Conservation (phyloP, 2,113 vertebrate species). For the Poeciliopsis retropinna region DNA sequence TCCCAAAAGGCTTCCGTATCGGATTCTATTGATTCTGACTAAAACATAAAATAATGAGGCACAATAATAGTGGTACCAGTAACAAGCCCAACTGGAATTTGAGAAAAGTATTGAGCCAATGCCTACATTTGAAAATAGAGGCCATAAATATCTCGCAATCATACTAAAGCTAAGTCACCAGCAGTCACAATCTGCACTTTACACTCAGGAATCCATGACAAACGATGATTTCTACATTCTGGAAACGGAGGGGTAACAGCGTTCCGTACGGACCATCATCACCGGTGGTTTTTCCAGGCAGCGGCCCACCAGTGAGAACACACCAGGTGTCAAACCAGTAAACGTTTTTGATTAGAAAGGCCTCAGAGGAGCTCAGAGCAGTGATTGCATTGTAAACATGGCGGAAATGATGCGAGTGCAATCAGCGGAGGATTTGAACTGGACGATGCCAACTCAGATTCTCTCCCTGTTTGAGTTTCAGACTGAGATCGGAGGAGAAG, state of each 20-base stretch:
- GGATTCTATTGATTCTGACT: slow-evolving; percentile 1
- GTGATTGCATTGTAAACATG: slow-evolving; percentile 36
- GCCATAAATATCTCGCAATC: neutral
- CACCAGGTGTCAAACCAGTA: slow-evolving; percentile 18
- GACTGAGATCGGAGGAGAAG: neutral
- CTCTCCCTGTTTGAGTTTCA: neutral
- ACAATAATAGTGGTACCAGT: neutral
- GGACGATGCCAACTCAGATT: neutral
- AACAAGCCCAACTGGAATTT: neutral
- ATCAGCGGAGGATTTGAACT: slow-evolving; percentile 49
- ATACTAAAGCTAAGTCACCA: neutral
- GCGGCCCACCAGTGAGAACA: slow-evolving; percentile 18
- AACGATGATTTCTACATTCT: slow-evolving; percentile 9
- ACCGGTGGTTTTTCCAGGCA: slow-evolving; percentile 3
- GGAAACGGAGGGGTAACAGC: slow-evolving; percentile 1
- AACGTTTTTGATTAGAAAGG: slow-evolving; percentile 44
- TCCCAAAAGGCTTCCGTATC: neutral
- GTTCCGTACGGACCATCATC: neutral
- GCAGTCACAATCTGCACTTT: neutral
- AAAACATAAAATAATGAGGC: neutral
- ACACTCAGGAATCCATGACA: neutral
- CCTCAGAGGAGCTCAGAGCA: slow-evolving; percentile 1
- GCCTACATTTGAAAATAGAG: neutral
- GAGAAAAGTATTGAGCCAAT: neutral
- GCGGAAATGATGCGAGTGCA: slow-evolving; percentile 32